These are phyloP conservation scores for Carettochelys insculpta DNA, from an alignment of 2,113 vertebrate genomes.

Conservation along the genomic window DNA sequence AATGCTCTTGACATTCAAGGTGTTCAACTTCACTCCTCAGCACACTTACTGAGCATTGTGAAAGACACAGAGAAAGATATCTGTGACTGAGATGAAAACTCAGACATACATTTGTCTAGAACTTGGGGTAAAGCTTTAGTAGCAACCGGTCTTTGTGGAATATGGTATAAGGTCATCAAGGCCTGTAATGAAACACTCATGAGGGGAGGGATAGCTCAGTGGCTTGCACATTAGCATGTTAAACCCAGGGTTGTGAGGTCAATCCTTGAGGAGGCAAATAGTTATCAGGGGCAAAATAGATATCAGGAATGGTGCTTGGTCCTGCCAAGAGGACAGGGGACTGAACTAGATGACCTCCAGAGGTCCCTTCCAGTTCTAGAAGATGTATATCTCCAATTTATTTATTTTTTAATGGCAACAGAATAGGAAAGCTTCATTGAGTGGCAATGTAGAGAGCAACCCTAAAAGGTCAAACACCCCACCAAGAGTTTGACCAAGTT, in stretches of 20 bases:
- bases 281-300: too few species aligned
- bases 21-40: constrained; percentile 12
- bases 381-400: too few species aligned
- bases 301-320: too few species aligned
- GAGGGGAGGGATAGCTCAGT: too few species aligned
- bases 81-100: constrained; percentile 2
- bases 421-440: not conserved
- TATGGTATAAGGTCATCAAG: not conserved
- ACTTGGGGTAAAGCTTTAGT: not conserved
- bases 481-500: not conserved
- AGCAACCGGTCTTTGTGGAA: not conserved
- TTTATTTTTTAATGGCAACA: too few species aligned
- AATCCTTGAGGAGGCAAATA: too few species aligned
- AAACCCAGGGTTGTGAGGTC: too few species aligned
- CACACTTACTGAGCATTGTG: not conserved
- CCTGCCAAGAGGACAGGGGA: too few species aligned
- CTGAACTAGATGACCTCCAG: too few species aligned
- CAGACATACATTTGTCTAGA: not conserved
- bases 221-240: too few species aligned
- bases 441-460: not conserved
- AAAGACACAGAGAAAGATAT: not conserved
- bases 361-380: too few species aligned
- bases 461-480: not conserved
- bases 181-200: not conserved
- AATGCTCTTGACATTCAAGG: constrained; percentile 6